Base-by-base conservation (phyloP, 2,888 invertebrate species). In the Mantis religiosa region DNA sequence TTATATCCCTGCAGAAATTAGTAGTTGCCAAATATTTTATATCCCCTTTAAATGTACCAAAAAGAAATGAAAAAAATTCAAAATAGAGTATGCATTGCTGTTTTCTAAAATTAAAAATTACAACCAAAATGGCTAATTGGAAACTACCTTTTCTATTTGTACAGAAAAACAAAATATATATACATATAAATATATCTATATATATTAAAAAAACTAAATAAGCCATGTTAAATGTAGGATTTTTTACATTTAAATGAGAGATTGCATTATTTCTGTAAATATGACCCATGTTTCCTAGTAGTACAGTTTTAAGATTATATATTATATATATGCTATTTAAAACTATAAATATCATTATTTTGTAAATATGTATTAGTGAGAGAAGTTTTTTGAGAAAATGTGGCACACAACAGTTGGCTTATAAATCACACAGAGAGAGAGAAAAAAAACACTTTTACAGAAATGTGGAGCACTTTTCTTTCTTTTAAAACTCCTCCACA, bases 281-380 rank as follows among this genome's bases (percentile, higher is more conserved):
- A 88, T 82, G 83, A 88, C 28, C 88, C 47, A 83, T 54, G 84
- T 88, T 88, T 87, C 87, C 87, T 87, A 87, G 87, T 87, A 87
- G 87, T 82, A n/a, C 87, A 87, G 82, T 87, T 87, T 87, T 87
- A 87, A 34, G 30, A 87, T 87, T 82, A 87, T 87, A 87, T 87
- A 82, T 81, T 87, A 87, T 87, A 87, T 87, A 87, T 82, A 87
- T 87, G 87, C 87, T 87, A 87, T 87, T 87, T 87, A 87, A 87
- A 87, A 83, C 47, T 83, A 88, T 88, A 88, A 88, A 83, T 88
- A 88, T 83, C 71, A 88, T 88, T 83, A 89, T 89, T 89, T 89
- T 89, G 87, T 89, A 87, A 84, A 87, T 87, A 88, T 88, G 84
- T 88, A 87, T 89, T 87, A 84, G 54, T 82, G 82, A 89, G 85